A percentile compares a stretch with the other conserved stretches of the same genome.
Evolutionary conservation across 1,140 invertebrate genomes (phyloP).

Genomic region (Danaus plexippus): DNA sequence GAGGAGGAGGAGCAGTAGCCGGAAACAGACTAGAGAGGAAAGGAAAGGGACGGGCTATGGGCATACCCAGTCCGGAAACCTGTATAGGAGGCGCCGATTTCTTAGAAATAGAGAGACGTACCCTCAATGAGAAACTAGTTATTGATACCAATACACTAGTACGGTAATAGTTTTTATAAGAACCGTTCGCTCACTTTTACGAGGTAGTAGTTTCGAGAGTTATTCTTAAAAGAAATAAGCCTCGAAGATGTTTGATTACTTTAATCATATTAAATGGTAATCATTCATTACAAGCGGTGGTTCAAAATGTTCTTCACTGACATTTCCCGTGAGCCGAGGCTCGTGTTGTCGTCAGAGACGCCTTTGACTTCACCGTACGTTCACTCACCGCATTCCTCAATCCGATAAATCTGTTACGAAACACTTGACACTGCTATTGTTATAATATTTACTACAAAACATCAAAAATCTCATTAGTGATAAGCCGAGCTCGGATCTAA

Average conservation of each 20-base stretch:
- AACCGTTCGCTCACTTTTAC: not conserved
- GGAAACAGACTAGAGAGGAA: slow-evolving; percentile 35
- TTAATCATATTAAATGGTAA: too few relatives aligned
- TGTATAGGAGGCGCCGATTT: slow-evolving; percentile 39
- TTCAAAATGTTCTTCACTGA: slow-evolving; percentile 47
- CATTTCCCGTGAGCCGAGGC: slow-evolving; percentile 45
- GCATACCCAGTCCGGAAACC: slow-evolving; percentile 5
- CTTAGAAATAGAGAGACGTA: slow-evolving; percentile 51
- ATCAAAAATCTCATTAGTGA: too few relatives aligned
- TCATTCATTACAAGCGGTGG: slow-evolving; percentile 31
- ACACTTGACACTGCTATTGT: not conserved
- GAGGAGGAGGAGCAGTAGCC: slow-evolving; percentile 37
- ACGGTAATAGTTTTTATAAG: slow-evolving; percentile 2
- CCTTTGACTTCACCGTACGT: slow-evolving; percentile 34
- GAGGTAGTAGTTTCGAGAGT: not conserved
- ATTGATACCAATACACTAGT: slow-evolving; percentile 22
- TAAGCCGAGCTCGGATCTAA: too few relatives aligned
- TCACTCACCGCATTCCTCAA: slow-evolving; percentile 53
- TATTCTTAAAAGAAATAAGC: too few relatives aligned
- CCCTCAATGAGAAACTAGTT: slow-evolving; percentile 31
- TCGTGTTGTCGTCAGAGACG: slow-evolving; percentile 27
- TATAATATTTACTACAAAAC: too few relatives aligned
- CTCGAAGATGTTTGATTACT: too few relatives aligned
- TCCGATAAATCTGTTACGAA: slow-evolving; percentile 31
- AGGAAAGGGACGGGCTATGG: slow-evolving; percentile 49